Conservation (phyloP, 2,113 vertebrate species). For the Otus sunia region DNA sequence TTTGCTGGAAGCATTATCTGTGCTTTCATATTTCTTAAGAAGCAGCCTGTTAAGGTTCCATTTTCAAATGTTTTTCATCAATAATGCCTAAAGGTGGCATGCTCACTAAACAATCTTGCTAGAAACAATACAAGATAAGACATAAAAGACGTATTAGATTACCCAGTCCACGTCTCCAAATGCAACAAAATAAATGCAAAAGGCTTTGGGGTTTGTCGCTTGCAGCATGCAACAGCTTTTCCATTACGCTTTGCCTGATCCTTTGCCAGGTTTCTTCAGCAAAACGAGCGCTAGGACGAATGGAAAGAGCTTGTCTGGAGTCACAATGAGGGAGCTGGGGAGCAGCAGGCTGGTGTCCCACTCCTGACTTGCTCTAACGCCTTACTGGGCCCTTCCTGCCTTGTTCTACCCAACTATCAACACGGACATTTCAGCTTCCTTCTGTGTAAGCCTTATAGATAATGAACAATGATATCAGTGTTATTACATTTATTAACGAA, state of each 20-base stretch:
- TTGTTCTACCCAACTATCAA: background rate
- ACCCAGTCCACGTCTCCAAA: background rate
- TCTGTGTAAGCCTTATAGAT: background rate
- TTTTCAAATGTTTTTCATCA: constrained; percentile 5
- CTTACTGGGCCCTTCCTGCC: background rate
- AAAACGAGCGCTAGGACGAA: background rate
- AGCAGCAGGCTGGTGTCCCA: background rate
- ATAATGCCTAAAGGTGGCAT: constrained; percentile 19
- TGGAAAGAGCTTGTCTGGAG: background rate
- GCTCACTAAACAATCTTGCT: constrained; percentile 11
- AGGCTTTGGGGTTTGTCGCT: background rate
- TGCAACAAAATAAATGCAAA: background rate
- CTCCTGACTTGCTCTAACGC: background rate
- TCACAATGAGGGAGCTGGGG: background rate
- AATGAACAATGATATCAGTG: background rate
- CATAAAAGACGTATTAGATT: constrained; percentile 15
- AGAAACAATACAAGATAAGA: constrained; percentile 25
- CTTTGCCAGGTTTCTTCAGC: background rate
- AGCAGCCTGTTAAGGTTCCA: background rate
- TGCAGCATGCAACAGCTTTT: background rate
- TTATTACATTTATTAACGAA: background rate
- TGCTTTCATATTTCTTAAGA: background rate
- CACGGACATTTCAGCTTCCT: background rate
- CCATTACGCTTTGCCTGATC: background rate
- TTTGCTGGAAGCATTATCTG: background rate